Evolutionary conservation across 2,113 vertebrate species (phyloP).

Genomic region (Macrotus californicus): DNA sequence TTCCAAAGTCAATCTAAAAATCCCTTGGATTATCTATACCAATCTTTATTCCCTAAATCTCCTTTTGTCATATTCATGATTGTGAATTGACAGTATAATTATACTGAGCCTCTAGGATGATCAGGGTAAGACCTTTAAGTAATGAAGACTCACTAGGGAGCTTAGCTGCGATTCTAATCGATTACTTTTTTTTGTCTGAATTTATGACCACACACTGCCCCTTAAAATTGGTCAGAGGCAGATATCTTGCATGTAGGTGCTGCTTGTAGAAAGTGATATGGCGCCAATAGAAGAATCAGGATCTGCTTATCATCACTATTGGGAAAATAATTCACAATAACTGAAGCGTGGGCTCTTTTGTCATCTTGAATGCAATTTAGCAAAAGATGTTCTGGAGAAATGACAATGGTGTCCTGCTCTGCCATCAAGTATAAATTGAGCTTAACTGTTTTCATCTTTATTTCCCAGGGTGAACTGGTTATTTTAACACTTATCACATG

Average conservation of each 20-base stretch:
- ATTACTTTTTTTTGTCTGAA: constrained; percentile 28
- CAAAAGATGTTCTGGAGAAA: constrained; percentile 24
- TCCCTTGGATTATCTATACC: background rate
- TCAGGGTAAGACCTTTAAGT: background rate
- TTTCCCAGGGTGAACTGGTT: background rate
- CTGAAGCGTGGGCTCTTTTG: background rate
- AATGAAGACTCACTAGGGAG: background rate
- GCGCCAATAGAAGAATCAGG: background rate
- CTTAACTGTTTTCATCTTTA: constrained; percentile 14
- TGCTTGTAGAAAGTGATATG: background rate
- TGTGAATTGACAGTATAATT: background rate
- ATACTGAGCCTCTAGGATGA: background rate
- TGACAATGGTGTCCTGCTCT: background rate
- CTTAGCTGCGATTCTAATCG: background rate
- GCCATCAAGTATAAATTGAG: background rate
- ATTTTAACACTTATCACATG: background rate
- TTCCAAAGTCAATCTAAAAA: constrained; percentile 15
- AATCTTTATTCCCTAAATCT: background rate
- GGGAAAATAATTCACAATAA: constrained; percentile 1
- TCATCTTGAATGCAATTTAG: background rate
- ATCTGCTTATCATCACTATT: background rate
- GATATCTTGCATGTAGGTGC: background rate
- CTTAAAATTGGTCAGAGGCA: background rate
- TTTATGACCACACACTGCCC: background rate
- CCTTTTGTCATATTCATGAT: background rate